Conservation (phyloP, 2,113 vertebrate species). For the Gambusia holbrooki region DNA sequence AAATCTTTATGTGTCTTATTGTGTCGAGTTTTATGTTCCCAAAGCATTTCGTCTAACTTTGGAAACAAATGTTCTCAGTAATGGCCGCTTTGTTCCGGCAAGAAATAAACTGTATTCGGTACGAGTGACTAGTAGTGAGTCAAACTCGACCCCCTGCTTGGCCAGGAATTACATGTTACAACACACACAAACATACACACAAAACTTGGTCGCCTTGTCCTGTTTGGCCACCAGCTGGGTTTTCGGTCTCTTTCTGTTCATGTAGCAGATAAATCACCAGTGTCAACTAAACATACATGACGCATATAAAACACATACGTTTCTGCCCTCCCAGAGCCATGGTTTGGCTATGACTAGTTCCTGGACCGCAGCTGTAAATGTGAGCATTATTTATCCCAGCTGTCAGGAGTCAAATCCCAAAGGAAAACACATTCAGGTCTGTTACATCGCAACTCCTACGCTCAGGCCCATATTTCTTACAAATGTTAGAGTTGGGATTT, state of each 20-base stretch:
- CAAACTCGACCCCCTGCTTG: constrained; percentile 29
- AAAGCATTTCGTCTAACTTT: background rate
- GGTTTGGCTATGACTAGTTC: constrained; percentile 26
- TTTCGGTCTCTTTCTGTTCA: constrained; percentile 25
- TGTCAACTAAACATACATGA: constrained; percentile 37
- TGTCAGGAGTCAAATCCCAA: constrained; percentile 28
- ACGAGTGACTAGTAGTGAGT: constrained; percentile 20
- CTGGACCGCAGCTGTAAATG: constrained; percentile 29
- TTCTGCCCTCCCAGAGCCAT: constrained; percentile 10
- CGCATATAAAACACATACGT: constrained; percentile 27
- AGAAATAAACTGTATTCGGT: constrained; percentile 1
- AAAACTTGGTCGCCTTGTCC: constrained; percentile 28
- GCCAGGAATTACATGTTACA: constrained; percentile 34
- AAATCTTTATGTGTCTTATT: too few species aligned
- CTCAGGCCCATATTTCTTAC: background rate
- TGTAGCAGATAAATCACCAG: constrained; percentile 50
- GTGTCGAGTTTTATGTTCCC: background rate
- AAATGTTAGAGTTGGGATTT: background rate
- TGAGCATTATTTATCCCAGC: constrained; percentile 48
- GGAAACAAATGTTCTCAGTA: background rate
- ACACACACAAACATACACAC: constrained; percentile 19
- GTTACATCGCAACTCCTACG: background rate
- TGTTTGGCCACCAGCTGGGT: constrained; percentile 47
- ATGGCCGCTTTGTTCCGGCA: background rate
- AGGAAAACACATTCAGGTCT: constrained; percentile 4